phyloP scores from a whole-genome alignment of 1,140 invertebrate species.

The Portunus trituberculatus region DNA sequence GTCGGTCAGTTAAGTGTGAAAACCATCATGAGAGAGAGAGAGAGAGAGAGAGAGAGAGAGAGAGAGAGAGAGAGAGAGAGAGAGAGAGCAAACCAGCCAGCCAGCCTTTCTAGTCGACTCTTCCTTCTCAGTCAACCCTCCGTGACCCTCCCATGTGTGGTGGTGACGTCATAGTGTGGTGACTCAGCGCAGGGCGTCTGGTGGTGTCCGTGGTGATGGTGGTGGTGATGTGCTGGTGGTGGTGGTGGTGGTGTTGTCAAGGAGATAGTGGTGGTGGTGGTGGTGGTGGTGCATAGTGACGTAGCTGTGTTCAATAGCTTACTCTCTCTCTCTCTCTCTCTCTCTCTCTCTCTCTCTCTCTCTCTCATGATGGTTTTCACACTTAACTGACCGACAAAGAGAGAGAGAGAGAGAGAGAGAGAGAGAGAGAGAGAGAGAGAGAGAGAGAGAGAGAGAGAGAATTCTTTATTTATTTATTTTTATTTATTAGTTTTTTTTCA shows the following conservation, averaged over 20 bases:
- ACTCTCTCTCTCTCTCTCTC: conserved; percentile 48
- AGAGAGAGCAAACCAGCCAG: neutral
- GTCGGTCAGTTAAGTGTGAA: neutral
- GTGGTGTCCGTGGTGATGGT: neutral
- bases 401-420: conserved; percentile 7
- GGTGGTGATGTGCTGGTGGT: neutral
- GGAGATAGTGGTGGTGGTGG: neutral
- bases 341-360: conserved; percentile 1
- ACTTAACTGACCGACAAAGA: neutral
- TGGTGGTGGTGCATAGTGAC: neutral
- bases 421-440: neutral
- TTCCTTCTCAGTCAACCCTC: neutral
- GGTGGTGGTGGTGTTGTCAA: neutral
- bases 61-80: neutral
- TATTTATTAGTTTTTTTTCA: neutral
- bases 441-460: neutral
- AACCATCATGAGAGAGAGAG: neutral
- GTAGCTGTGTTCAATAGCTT: neutral
- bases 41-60: conserved; percentile 20
- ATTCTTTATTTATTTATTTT: neutral
- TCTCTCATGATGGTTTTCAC: neutral
- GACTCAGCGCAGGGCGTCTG: neutral
- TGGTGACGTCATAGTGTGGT: neutral
- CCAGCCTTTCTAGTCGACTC: neutral
- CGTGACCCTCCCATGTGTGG: neutral